Conservation (phyloP, 1,140 invertebrate species). For the Pachyrhynchus sulphureomaculatus region DNA sequence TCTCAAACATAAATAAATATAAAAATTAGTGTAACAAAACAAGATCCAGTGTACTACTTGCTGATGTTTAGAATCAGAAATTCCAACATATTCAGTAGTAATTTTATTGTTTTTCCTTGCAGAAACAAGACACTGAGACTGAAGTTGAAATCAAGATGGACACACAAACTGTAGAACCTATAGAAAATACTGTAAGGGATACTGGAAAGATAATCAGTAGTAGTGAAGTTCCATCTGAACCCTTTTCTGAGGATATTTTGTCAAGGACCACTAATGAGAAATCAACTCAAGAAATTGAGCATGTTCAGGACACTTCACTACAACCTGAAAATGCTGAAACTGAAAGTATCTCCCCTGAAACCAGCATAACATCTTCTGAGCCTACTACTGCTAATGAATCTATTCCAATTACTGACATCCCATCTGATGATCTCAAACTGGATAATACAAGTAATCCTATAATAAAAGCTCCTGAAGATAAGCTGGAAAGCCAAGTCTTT, state of each 20-base stretch:
- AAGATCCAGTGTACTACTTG: too few species aligned
- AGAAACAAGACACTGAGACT: neutral
- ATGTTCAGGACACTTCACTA: constrained; percentile 1
- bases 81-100: too few species aligned
- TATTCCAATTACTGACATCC: neutral
- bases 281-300: constrained; percentile 27
- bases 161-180: neutral
- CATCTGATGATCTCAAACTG: neutral
- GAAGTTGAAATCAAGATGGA: neutral
- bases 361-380: constrained; percentile 34
- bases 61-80: too few species aligned
- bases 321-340: constrained; percentile 4
- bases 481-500: neutral
- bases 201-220: too few species aligned
- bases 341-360: constrained; percentile 31
- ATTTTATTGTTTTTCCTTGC: neutral
- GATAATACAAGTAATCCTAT: neutral
- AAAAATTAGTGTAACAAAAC: too few species aligned
- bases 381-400: neutral
- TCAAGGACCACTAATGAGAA: constrained; percentile 15
- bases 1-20: too few species aligned
- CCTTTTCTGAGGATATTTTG: neutral
- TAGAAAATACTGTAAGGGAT: neutral
- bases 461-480: neutral
- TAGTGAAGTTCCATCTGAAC: neutral